A percentile compares a stretch with the other conserved stretches of the same genome.
Conservation (phyloP, 2,113 vertebrate species). For the Apodemus speciosus region DNA sequence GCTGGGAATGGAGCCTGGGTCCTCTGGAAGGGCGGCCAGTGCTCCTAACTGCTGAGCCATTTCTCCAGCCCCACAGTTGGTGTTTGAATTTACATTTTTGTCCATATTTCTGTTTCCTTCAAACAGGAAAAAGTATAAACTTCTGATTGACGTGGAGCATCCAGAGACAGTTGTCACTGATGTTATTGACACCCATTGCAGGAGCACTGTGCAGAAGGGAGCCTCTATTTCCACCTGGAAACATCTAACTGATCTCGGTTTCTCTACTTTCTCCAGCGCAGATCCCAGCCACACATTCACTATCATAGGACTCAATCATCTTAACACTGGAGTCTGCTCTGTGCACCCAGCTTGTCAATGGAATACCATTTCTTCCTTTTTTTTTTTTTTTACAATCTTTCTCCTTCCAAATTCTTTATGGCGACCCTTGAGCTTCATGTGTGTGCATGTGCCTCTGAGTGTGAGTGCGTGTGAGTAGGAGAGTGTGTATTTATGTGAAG, state of each 20-base stretch:
- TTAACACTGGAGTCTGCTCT: background rate
- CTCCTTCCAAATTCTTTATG: background rate
- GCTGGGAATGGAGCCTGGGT: background rate
- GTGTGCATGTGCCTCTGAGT: background rate
- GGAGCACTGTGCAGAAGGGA: background rate
- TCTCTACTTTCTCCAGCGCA: background rate
- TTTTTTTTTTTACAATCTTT: slow-evolving; percentile 18
- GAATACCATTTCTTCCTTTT: slow-evolving; percentile 4
- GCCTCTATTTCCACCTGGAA: background rate
- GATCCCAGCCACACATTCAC: background rate
- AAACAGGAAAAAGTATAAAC: background rate
- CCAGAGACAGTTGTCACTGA: background rate
- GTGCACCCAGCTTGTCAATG: background rate
- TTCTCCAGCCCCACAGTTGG: background rate
- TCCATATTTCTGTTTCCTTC: background rate
- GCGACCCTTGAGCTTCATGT: background rate
- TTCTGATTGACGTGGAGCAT: background rate
- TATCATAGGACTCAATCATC: background rate
- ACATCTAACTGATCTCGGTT: background rate
- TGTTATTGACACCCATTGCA: background rate
- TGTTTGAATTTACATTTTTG: background rate
- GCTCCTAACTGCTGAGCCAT: background rate
- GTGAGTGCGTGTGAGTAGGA: background rate
- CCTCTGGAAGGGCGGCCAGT: background rate
- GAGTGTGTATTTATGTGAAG: background rate